Base-by-base conservation (phyloP, 1,140 invertebrate genomes). In the Drosophila sproati region DNA sequence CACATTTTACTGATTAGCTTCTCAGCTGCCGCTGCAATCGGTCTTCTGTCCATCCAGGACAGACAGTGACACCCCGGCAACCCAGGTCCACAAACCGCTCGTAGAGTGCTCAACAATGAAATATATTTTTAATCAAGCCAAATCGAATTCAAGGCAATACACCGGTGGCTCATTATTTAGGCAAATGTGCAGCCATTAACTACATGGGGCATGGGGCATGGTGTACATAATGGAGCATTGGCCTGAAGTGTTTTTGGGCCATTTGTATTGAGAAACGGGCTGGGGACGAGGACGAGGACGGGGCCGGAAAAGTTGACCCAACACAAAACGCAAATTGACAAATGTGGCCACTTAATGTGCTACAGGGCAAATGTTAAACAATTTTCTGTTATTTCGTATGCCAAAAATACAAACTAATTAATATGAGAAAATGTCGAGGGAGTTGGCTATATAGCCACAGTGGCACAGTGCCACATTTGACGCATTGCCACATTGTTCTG, bases 391-490 rank as follows among this genome's bases (percentile, higher is more conserved):
- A 78, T 78, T 63, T 76, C 67, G 70, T 86, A 71, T 87, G 83
- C 85, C 85, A 89, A 88, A 88, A 88, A 88, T 88, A 88, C 85
- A 81, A 83, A 89, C 85, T 88, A 88, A 88, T 88, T 88, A 88
- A 88, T 88, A 85, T 89, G 73, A 66, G 37, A 74, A 75, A 52
- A 61, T 64, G 73, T 78, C 73, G 41, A 43, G 73, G 77, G 73
- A 82, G 20, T 43, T 56, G 20, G 20, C 20, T 20, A 20, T 20
- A 20, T 20, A 1, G 43, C 8, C 12, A 8, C 4, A 31, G 34
- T 48, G 20, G 20, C 20, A 20, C 20, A 20, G 20, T 20, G 20
- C 20, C 20, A 20, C 20, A 20, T 20, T 20, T 20, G 20, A 20
- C 20, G 20, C 20, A 20, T 20, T 57, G 54, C 59, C 55, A 71